A percentile compares a stretch with the other conserved stretches of the same genome.
Conservation (phyloP, 1,140 invertebrate species). For the Gonatopus flavifemur region DNA sequence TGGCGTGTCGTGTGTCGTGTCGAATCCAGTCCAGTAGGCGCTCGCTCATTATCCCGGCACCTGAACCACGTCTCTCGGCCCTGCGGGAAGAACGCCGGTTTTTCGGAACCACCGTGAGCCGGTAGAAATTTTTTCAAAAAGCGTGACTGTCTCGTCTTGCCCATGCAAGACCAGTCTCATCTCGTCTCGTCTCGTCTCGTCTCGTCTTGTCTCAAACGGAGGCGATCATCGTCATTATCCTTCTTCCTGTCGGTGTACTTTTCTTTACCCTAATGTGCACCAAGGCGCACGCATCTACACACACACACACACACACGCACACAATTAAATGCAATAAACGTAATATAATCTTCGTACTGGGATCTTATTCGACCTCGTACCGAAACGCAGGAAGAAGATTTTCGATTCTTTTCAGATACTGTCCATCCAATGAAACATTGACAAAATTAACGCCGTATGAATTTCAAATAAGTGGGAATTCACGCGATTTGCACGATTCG, state of each 20-base stretch:
- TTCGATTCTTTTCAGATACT: too few relatives aligned
- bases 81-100: not conserved
- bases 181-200: too few relatives aligned
- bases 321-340: too few relatives aligned
- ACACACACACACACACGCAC: not conserved
- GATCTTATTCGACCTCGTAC: too few relatives aligned
- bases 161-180: too few relatives aligned
- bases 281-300: conserved; percentile 7
- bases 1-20: conserved; percentile 17
- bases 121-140: conserved; percentile 18
- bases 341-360: conserved; percentile 14
- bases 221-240: conserved; percentile 23
- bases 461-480: too few relatives aligned
- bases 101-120: not conserved
- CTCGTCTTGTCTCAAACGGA: too few relatives aligned
- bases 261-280: conserved; percentile 20
- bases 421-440: too few relatives aligned
- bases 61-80: conserved; percentile 15
- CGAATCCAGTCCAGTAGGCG: too few relatives aligned
- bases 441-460: too few relatives aligned
- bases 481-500: too few relatives aligned
- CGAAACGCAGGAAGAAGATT: too few relatives aligned
- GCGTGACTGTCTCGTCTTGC: conserved; percentile 23
- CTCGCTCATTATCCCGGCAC: conserved; percentile 20
- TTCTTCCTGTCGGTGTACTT: conserved; percentile 14